Conservation (phyloP, 2,888 invertebrate species). For the Linnaemya tessellans region DNA sequence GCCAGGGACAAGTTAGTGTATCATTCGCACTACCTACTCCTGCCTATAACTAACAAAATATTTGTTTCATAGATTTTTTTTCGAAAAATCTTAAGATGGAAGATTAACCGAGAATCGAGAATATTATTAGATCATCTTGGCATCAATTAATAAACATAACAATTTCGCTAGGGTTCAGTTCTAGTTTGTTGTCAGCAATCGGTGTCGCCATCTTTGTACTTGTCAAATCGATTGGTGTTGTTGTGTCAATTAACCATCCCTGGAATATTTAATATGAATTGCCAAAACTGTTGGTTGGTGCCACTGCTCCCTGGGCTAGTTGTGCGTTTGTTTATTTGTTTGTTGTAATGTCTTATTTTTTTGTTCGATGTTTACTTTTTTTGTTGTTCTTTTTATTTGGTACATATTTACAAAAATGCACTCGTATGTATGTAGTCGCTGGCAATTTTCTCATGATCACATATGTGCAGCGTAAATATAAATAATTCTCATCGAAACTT, state of each 20-base stretch:
- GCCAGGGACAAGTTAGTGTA: too few relatives aligned
- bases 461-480: constrained; percentile 67
- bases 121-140: too few relatives aligned
- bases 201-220: too few relatives aligned
- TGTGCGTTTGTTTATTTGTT: constrained; percentile 49
- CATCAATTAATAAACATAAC: too few relatives aligned
- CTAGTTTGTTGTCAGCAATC: too few relatives aligned
- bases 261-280: constrained; percentile 53
- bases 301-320: constrained; percentile 64
- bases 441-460: constrained; percentile 72
- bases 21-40: too few relatives aligned
- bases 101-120: too few relatives aligned
- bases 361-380: constrained; percentile 28
- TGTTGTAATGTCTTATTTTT: constrained; percentile 59
- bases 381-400: constrained; percentile 45
- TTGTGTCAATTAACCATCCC: constrained; percentile 41
- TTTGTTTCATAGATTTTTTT: too few relatives aligned
- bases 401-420: constrained; percentile 43
- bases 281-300: constrained; percentile 68
- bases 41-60: too few relatives aligned
- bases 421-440: constrained; percentile 36
- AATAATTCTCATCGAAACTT: constrained; percentile 71
- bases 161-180: too few relatives aligned
- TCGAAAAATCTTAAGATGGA: too few relatives aligned
- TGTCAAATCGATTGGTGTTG: not conserved